Evolutionary conservation across 2,113 vertebrate genomes (phyloP).

Genomic region (Sceloporus tristichus): DNA sequence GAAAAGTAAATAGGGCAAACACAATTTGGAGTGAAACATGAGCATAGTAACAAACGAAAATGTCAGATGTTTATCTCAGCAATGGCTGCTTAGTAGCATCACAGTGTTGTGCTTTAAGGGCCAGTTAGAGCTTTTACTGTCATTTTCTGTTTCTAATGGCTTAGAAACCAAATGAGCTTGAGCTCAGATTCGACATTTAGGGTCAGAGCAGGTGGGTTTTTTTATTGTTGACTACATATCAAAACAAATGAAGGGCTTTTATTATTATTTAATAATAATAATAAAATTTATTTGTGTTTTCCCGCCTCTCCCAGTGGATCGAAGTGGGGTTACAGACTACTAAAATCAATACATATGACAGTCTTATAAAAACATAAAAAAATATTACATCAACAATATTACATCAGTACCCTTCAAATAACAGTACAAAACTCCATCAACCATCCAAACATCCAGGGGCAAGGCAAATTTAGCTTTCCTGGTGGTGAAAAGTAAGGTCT

Average conservation of each 20-base stretch:
- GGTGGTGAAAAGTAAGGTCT: no score
- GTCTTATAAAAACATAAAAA: no score
- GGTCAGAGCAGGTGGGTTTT: neutral
- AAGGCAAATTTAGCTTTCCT: neutral
- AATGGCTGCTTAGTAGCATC: neutral
- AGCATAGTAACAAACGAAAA: constrained; percentile 69
- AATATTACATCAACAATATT: no score
- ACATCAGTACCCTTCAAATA: no score
- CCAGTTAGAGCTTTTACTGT: constrained; percentile 37
- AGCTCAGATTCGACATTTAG: neutral
- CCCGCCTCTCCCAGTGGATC: no score
- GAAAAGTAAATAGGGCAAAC: constrained; percentile 76
- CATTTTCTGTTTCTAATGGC: constrained; percentile 53
- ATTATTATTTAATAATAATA: no score
- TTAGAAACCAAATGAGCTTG: constrained; percentile 28
- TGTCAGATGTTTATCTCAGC: constrained; percentile 63
- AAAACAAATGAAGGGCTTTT: neutral
- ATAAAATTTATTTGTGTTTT: no score
- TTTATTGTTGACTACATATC: neutral
- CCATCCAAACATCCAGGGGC: no score
- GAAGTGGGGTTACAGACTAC: no score
- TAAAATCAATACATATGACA: no score
- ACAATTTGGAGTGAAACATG: constrained; percentile 66
- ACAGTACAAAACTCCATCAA: no score
- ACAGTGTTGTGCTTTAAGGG: constrained; percentile 40